phyloP scores from a whole-genome alignment of 1,140 invertebrate genomes.

The Uloborus diversus region DNA sequence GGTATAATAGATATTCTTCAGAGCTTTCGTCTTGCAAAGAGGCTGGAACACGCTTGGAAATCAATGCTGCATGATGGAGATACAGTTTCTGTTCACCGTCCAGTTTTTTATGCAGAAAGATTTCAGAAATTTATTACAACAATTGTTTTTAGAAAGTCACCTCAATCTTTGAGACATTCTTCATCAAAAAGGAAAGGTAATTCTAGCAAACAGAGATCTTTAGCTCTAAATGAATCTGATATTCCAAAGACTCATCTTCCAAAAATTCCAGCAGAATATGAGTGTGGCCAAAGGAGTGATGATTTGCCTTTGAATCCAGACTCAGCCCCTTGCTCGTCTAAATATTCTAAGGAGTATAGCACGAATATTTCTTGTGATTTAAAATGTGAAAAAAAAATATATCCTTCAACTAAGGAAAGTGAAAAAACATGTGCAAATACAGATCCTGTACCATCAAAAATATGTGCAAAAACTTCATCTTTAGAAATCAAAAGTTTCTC shows the following conservation, averaged over 20 bases:
- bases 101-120: slow-evolving; percentile 85
- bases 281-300: slow-evolving; percentile 25
- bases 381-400: slow-evolving; percentile 23
- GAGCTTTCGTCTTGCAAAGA: slow-evolving; percentile 96
- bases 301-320: background rate
- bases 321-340: slow-evolving; percentile 29
- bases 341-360: slow-evolving; percentile 21
- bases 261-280: slow-evolving; percentile 51
- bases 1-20: slow-evolving; percentile 99
- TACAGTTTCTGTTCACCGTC: slow-evolving; percentile 42
- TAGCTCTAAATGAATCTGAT: slow-evolving; percentile 19
- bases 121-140: slow-evolving; percentile 97
- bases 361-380: slow-evolving; percentile 6
- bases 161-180: slow-evolving; percentile 95
- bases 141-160: slow-evolving; percentile 96
- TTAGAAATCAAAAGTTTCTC: too few species aligned
- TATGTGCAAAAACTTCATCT: too few species aligned
- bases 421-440: slow-evolving; percentile 49
- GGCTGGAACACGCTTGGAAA: slow-evolving; percentile 97
- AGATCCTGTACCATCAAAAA: slow-evolving; percentile 37
- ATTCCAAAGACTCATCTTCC: slow-evolving; percentile 21
- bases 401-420: slow-evolving; percentile 5
- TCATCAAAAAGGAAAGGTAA: slow-evolving; percentile 93
- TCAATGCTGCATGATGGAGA: slow-evolving; percentile 94
- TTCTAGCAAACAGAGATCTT: slow-evolving; percentile 65